Evolutionary conservation across 2,888 invertebrate genomes (phyloP).

Genomic region (Ochropleura leucogaster): DNA sequence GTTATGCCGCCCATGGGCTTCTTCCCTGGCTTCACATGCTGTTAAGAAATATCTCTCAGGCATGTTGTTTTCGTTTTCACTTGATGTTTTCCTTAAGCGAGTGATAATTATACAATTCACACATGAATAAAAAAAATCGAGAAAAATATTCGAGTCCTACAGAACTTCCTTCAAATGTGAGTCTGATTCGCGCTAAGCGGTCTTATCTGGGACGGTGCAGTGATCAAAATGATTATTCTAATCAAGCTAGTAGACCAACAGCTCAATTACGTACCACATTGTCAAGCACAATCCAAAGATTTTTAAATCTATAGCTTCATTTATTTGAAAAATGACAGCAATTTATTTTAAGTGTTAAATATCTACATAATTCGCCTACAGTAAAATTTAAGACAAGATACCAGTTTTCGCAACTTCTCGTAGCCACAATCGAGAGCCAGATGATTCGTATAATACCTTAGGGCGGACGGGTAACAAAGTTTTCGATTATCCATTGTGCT

Average conservation of each 20-base stretch:
- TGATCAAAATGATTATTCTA: neutral
- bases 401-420: neutral
- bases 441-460: neutral
- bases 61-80: no score
- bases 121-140: no score
- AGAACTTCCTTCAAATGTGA: no score
- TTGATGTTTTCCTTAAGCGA: no score
- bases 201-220: neutral
- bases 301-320: neutral
- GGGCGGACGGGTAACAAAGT: no score
- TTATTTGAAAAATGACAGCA: neutral
- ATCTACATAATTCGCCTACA: neutral
- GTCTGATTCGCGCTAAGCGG: neutral
- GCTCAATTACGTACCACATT: neutral
- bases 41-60: no score
- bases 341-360: neutral
- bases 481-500: neutral
- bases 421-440: neutral
- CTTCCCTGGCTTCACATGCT: no score
- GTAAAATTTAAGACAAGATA: neutral
- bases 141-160: no score
- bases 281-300: neutral
- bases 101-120: no score
- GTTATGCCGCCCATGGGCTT: no score
- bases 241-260: neutral